A percentile compares a stretch with the other conserved stretches of the same genome.
Evolutionary conservation across 2,113 vertebrate genomes (phyloP).

Genomic region (Cololabis saira): DNA sequence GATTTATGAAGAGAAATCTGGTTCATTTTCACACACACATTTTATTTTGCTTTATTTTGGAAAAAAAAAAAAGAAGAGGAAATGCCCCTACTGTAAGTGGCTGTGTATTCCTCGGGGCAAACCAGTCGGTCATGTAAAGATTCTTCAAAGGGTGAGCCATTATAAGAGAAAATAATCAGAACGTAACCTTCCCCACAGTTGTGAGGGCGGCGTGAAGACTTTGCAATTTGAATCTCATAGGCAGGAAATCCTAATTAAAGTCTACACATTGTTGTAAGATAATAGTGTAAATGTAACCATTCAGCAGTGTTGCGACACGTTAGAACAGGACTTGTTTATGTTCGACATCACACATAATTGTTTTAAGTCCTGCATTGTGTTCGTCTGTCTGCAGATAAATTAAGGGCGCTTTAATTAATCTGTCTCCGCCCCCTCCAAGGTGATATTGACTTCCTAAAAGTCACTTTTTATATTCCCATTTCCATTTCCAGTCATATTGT

Average conservation of each 20-base stretch:
- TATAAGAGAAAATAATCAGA: constrained; percentile 57
- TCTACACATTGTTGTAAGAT: constrained; percentile 33
- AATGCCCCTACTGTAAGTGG: constrained; percentile 75
- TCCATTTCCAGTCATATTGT: constrained; percentile 26
- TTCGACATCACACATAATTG: constrained; percentile 34
- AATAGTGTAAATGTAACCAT: constrained; percentile 35
- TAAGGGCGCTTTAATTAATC: constrained; percentile 19
- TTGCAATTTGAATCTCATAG: constrained; percentile 54
- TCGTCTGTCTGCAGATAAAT: constrained; percentile 30
- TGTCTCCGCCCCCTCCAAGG: not conserved
- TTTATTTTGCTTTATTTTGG: constrained; percentile 83
- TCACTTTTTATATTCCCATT: constrained; percentile 12
- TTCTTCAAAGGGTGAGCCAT: constrained; percentile 66
- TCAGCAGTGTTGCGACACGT: constrained; percentile 33
- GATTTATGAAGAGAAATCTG: constrained; percentile 11
- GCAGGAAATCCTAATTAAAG: constrained; percentile 48
- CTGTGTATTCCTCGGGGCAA: constrained; percentile 83
- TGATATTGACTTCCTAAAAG: constrained; percentile 11
- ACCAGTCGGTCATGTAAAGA: constrained; percentile 77
- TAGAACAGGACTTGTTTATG: constrained; percentile 23
- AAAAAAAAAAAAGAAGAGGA: constrained; percentile 77
- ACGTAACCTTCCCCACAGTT: constrained; percentile 52
- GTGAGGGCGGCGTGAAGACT: constrained; percentile 32
- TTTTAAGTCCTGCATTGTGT: constrained; percentile 12
- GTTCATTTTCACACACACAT: constrained; percentile 79